Conservation (phyloP, 2,113 vertebrate species). For the Chionis minor region DNA sequence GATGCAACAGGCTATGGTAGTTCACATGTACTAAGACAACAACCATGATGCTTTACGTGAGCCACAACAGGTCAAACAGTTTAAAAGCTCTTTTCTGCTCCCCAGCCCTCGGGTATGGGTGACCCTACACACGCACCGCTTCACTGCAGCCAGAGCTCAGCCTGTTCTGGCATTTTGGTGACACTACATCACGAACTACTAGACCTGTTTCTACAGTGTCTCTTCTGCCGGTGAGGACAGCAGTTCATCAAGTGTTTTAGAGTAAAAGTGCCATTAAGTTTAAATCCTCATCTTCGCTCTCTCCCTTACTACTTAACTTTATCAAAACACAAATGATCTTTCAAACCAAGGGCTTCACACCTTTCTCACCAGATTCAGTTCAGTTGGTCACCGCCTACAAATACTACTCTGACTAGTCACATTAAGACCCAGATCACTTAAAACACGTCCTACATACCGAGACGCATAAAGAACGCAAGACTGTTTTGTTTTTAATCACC, state of each 20-base stretch:
- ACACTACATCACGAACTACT: not conserved
- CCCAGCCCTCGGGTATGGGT: too few relatives aligned
- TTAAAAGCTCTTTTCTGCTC: not conserved
- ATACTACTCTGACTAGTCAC: not conserved
- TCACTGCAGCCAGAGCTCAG: not conserved
- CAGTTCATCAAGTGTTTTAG: not conserved
- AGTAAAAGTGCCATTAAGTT: not conserved
- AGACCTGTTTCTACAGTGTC: not conserved
- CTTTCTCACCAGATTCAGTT: not conserved
- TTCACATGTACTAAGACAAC: not conserved
- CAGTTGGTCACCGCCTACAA: not conserved
- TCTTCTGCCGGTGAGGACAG: not conserved
- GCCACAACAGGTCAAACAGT: not conserved
- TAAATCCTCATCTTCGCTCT: not conserved
- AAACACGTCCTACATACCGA: not conserved
- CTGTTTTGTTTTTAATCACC: not conserved
- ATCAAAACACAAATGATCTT: not conserved
- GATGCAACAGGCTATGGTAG: not conserved
- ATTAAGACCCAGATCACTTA: not conserved
- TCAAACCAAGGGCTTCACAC: not conserved
- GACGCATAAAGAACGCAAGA: not conserved
- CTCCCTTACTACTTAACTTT: not conserved
- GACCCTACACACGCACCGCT: accelerated
- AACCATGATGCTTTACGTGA: not conserved
- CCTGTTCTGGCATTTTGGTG: not conserved